Percentiles rank a stretch among this genome's conserved stretches.
phyloP scores from a whole-genome alignment of 2,888 invertebrate species.

The Teleiodes luculella region DNA sequence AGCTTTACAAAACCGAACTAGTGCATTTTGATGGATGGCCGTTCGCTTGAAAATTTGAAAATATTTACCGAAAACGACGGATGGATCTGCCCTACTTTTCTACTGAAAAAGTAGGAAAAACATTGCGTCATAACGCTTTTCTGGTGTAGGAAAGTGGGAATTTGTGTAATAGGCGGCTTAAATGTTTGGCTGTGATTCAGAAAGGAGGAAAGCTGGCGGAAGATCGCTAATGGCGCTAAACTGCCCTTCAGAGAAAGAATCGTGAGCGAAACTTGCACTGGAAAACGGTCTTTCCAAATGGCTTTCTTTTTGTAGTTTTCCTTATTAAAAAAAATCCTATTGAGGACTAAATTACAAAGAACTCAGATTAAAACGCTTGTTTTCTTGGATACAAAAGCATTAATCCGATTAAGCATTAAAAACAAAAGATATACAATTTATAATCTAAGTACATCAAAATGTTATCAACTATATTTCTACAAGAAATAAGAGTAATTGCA shows the following conservation, averaged over 20 bases:
- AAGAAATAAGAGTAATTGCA: background rate
- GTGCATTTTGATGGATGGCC: background rate
- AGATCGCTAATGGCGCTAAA: conserved; percentile 10
- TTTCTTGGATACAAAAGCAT: no score
- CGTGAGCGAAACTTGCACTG: conserved; percentile 4
- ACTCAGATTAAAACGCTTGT: no score
- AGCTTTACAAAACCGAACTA: background rate
- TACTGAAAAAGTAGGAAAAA: background rate
- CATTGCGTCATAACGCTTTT: background rate
- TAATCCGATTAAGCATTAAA: background rate
- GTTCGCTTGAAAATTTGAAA: background rate
- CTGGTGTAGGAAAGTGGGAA: background rate
- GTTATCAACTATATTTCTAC: background rate
- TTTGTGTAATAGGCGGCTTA: conserved; percentile 4
- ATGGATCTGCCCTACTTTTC: conserved; percentile 1
- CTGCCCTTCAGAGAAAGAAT: background rate
- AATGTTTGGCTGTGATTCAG: background rate
- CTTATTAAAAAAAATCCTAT: no score
- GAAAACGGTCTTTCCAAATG: background rate
- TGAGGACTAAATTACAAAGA: background rate
- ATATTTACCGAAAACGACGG: conserved; percentile 1
- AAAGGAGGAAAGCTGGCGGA: conserved; percentile 1
- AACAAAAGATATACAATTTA: background rate
- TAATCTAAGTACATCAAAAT: background rate
- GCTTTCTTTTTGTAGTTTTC: background rate